Evolutionary conservation across 2,888 invertebrate species (phyloP).

Genomic region (Drosophila crucigera): DNA sequence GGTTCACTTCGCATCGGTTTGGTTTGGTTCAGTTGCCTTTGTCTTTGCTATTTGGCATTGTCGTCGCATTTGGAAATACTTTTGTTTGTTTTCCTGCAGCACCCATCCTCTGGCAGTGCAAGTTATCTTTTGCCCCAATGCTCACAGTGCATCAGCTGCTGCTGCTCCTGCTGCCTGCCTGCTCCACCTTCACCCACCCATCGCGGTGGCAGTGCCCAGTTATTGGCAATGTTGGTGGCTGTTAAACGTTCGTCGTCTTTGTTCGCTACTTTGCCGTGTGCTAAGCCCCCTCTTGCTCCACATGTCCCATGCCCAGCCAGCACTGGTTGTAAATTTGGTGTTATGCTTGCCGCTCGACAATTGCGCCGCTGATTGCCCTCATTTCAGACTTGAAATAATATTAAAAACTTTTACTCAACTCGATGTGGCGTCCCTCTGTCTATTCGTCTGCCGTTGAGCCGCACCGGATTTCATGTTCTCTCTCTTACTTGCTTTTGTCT

Average conservation of each 20-base stretch:
- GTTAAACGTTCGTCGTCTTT: conserved; percentile 68
- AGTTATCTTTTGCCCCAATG: conserved; percentile 22
- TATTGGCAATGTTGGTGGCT: conserved; percentile 68
- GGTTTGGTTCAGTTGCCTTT: conserved; percentile 30
- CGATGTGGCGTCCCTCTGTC: conserved; percentile 36
- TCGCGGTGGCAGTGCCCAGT: conserved; percentile 57
- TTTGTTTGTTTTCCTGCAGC: conserved; percentile 68
- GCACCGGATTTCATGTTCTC: conserved; percentile 59
- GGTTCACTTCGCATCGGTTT: conserved; percentile 10
- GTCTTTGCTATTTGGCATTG: conserved; percentile 37
- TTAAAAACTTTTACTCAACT: conserved; percentile 79
- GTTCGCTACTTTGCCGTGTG: conserved; percentile 55
- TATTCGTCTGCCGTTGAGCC: conserved; percentile 20
- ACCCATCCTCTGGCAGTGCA: conserved; percentile 28
- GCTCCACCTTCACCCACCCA: conserved; percentile 10
- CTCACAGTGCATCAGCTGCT: conserved; percentile 61
- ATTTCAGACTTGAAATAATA: conserved; percentile 82
- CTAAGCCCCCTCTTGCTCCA: conserved; percentile 19
- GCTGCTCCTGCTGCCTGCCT: conserved; percentile 13
- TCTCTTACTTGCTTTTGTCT: conserved; percentile 48
- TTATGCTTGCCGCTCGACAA: conserved; percentile 79
- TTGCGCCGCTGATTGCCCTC: conserved; percentile 82
- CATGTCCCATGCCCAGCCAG: neutral
- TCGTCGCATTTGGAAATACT: conserved; percentile 46
- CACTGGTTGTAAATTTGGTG: too few species aligned